phyloP scores from a whole-genome alignment of 2,888 invertebrate species.

The Thumatha senex region DNA sequence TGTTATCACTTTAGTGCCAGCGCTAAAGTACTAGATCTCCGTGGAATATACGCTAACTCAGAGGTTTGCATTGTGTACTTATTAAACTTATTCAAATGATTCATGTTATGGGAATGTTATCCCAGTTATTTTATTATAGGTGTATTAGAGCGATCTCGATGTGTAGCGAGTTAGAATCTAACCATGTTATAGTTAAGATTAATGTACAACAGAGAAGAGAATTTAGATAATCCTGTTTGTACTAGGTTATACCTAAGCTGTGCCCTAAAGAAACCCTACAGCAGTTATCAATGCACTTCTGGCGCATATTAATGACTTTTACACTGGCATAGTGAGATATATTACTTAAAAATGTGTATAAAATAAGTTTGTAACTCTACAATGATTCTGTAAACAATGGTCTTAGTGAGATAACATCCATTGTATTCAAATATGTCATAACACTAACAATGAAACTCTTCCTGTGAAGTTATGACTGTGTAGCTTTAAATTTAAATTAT shows the following conservation, averaged over 20 bases:
- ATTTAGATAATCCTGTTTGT: conserved; percentile 43
- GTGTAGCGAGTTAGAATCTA: conserved; percentile 50
- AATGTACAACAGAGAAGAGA: conserved; percentile 18
- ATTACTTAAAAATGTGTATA: neutral
- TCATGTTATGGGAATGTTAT: conserved; percentile 76
- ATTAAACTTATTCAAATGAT: conserved; percentile 62
- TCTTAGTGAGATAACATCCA: conserved; percentile 19
- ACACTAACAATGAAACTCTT: conserved; percentile 9
- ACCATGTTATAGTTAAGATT: conserved; percentile 23
- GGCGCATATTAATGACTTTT: neutral
- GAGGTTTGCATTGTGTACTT: conserved; percentile 56
- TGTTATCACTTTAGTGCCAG: conserved; percentile 39
- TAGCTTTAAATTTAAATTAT: neutral
- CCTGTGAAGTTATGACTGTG: conserved; percentile 11
- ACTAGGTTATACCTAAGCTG: conserved; percentile 50
- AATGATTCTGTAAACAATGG: conserved; percentile 21
- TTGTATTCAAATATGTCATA: conserved; percentile 26
- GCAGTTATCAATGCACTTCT: conserved; percentile 27
- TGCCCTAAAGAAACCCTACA: conserved; percentile 49
- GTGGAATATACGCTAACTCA: conserved; percentile 36
- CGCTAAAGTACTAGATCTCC: conserved; percentile 35
- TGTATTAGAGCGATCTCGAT: conserved; percentile 58
- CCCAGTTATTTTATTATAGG: conserved; percentile 59
- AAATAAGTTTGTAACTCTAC: neutral
- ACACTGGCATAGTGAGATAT: conserved; percentile 5